These are phyloP conservation scores for Trichogramma evanescens DNA, from an alignment of 2,888 invertebrate species.

Conservation along the genomic window DNA sequence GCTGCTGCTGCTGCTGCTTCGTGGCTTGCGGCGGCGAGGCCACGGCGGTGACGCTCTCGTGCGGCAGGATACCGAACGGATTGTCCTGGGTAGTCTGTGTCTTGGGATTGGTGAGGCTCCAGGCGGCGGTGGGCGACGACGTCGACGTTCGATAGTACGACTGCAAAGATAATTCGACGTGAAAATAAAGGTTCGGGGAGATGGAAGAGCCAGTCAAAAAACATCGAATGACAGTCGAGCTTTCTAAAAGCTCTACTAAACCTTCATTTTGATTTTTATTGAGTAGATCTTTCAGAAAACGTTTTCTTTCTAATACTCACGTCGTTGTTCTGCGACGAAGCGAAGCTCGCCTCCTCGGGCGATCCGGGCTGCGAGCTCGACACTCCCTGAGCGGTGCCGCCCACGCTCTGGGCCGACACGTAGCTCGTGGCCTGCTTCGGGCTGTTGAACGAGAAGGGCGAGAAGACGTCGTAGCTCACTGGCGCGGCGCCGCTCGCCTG, in stretches of 20 bases:
- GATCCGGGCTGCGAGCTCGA: constrained; percentile 58
- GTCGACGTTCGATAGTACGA: no score
- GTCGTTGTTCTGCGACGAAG: no score
- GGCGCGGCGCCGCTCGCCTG: constrained; percentile 46
- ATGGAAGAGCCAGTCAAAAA: no score
- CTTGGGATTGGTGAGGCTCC: constrained; percentile 14
- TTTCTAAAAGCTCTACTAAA: no score
- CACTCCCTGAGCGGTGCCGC: constrained; percentile 55
- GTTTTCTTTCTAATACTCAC: no score
- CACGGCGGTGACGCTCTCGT: constrained; percentile 61
- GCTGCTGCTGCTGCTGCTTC: constrained; percentile 45
- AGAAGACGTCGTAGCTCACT: constrained; percentile 76
- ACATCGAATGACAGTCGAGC: no score
- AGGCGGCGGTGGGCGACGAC: constrained; percentile 12
- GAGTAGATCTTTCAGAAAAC: no score
- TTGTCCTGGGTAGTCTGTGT: constrained; percentile 56
- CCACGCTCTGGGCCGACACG: constrained; percentile 53
- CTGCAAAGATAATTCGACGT: no score
- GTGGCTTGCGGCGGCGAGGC: constrained; percentile 59
- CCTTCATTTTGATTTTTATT: no score
- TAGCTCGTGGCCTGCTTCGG: constrained; percentile 69
- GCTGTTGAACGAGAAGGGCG: constrained; percentile 56
- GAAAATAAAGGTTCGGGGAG: no score
- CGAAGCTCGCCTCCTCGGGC: no score
- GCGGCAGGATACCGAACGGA: constrained; percentile 71